Base-by-base conservation (phyloP, 2,888 invertebrate genomes). In the Drosophila pseudotalamancana region DNA sequence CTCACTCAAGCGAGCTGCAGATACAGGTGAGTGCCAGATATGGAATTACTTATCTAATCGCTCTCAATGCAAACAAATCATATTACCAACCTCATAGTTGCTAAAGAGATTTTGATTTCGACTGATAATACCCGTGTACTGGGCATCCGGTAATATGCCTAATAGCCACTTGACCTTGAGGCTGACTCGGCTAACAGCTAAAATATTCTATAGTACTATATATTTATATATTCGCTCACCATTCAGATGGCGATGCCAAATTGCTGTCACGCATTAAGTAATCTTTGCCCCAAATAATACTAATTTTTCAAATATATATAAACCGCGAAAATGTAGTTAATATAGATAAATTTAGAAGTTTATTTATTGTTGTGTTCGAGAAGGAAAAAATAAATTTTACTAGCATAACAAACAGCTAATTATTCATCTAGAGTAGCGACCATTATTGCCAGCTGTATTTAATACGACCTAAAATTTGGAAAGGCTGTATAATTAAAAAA, bases 1-100 rank as follows among this genome's bases (percentile, higher is more conserved):
- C 18, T 14, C 6, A 27, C 32, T 16, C 29, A 9, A 6, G 32
- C 43, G 2, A 31, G 5, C 6, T 37, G 21, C 3, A 27, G 25
- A 42, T 51, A 46, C 68, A 68, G 68, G 68, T 68, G 49, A 49
- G 67, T 67, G 16, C 6, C 6, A 37, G 45, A 66, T 57, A 23
- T 21, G 25, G 46, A 6, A 6, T 18, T 27, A 37, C 25, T 34
- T 49, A 68, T 68, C 67, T 68, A 55, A 68, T 68, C 68, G 37
- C 50, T 62, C 34, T 21, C 54, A 32, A 46, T 67, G 48, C 35
- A 61, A 61, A 43, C 57, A 62, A n/a, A n/a, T n/a, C n/a, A n/a
- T n/a, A n/a, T n/a, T n/a, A 32, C 25, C 14, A 46, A 8, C 14
- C 12, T 55, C 40, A 18, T 25, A 37, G 11, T 18, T 50, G 54